Base-by-base conservation (phyloP, 2,888 invertebrate species). In the Sinelater perroti region DNA sequence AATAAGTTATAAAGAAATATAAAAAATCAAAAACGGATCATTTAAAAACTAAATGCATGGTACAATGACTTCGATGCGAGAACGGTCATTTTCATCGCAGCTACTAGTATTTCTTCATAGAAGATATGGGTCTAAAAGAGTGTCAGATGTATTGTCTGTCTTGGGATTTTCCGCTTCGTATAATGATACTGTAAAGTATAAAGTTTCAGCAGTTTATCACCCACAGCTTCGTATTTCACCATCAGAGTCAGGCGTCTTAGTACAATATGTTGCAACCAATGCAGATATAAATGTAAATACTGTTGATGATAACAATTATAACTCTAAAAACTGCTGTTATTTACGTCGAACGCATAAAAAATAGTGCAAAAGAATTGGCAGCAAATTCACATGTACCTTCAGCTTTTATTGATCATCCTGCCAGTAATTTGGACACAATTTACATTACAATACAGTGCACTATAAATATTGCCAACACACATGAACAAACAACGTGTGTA, bases 101-200 rank as follows among this genome's bases (percentile, higher is more conserved):
- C 66, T 73, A 63, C 65, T 67, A 31, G 68, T 68, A 64, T 72
- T 71, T 67, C 65, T 72, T 65, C 65, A 70, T 54, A 65, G 65
- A 67, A 67, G 67, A 68, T 74, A 67, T 67, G 74, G 63, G 8
- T 71, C 71, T 24, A 73, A 69, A 68, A 65, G 58, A 66, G 42
- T 73, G 44, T 61, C 70, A 51, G 40, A 40, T 67, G 51, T 72
- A 67, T 69, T 72, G 58, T 72, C 69, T 33, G 53, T 36, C 61
- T 73, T 74, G 17, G 69, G 73, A 65, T 72, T 72, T 62, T 60
- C 61, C n/a, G n/a, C n/a, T n/a, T n/a, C n/a, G n/a, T n/a, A n/a
- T n/a, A n/a, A n/a, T n/a, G n/a, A n/a, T n/a, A 50, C 62, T 33
- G 40, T 60, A 38, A 21, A 46, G 20, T 69, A 70, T 63, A 71